These are phyloP conservation scores for Astyanax mexicanus DNA, from an alignment of 2,797 vertebrate genomes.

Conservation along the genomic window DNA sequence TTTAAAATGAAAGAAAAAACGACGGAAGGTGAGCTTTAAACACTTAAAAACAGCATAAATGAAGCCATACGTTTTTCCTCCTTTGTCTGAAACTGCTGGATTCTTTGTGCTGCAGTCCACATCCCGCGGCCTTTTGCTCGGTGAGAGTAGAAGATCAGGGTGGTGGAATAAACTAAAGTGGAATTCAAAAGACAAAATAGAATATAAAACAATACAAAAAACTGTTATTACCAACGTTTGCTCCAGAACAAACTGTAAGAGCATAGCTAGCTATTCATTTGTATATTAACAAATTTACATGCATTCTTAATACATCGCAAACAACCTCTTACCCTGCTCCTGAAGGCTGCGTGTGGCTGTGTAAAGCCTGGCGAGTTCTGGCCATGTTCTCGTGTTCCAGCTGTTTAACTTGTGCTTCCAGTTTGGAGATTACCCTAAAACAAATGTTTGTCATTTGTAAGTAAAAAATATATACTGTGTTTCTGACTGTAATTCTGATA, in stretches of 20 bases:
- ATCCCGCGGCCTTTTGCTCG: slow-evolving; percentile 68
- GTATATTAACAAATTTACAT: no score
- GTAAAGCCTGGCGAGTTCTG: slow-evolving; percentile 75
- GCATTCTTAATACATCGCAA: no score
- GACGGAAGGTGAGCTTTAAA: no score
- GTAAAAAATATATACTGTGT: no score
- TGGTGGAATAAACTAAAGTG: slow-evolving; percentile 71
- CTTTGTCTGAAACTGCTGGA: slow-evolving; percentile 66
- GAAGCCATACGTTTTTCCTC: slow-evolving; percentile 72
- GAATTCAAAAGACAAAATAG: neutral
- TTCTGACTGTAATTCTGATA: no score
- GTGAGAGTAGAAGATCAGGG: slow-evolving; percentile 71
- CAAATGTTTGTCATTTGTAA: neutral
- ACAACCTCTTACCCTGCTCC: slow-evolving; percentile 79
- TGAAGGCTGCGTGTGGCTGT: slow-evolving; percentile 74
- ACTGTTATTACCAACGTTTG: no score
- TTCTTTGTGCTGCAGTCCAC: slow-evolving; percentile 78
- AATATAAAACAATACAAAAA: neutral
- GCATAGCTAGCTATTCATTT: no score
- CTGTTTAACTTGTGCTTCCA: slow-evolving; percentile 95
- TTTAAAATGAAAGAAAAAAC: no score
- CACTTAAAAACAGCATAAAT: no score
- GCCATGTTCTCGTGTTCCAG: slow-evolving; percentile 89
- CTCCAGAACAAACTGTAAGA: no score
- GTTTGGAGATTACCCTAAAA: slow-evolving; percentile 86